Evolutionary conservation across 2,888 invertebrate genomes (phyloP), one percentile per base, ranked within the genome.

Genomic region (Hydriomena furcata): DNA sequence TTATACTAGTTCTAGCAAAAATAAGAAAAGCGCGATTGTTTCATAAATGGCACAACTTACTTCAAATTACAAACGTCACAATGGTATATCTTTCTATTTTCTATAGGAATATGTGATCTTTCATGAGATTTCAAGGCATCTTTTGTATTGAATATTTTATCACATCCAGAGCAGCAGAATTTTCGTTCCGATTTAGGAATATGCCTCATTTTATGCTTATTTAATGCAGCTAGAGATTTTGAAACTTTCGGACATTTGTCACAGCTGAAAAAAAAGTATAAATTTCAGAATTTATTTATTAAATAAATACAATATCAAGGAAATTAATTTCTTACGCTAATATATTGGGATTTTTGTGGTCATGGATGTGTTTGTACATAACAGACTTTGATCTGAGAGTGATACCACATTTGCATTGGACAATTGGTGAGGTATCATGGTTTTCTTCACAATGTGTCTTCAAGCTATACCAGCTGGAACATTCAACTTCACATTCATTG

Each of bases 201-300:
- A 60, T 92, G 92, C 57, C 88, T 79, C 76, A 90, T 74, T 65
- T 90, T 89, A 65, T 92, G 92, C 63, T 88, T 90, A 55, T 87
- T 82, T 53, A 91, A 71, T 7, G 89, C 87, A 38, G 84, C 75
- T 54, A 83, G 46, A 5, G 90, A 80, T 73, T 89, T 91, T 27
- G 90, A 83, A 59, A 90, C 83, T 59, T 88, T 82, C n/a, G 89
- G 86, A 62, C 91, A 92, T 72, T 89, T 84, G 55, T 91, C 90
- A 71, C 92, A 92, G 24, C 91, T 92, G 67, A 37, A 78, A 78
- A 25, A 31, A n/a, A n/a, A n/a, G n/a, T n/a, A n/a, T n/a, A n/a
- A 38, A 34, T 17, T 17, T 3, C 17, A 5, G 7, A 13, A 37
- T 32, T 5, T 21, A 35, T 1, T 20, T 24, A 34, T 6, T 2